These are phyloP conservation scores for Lasioglossum villosulum DNA, from an alignment of 2,888 invertebrate genomes.

Conservation along the genomic window DNA sequence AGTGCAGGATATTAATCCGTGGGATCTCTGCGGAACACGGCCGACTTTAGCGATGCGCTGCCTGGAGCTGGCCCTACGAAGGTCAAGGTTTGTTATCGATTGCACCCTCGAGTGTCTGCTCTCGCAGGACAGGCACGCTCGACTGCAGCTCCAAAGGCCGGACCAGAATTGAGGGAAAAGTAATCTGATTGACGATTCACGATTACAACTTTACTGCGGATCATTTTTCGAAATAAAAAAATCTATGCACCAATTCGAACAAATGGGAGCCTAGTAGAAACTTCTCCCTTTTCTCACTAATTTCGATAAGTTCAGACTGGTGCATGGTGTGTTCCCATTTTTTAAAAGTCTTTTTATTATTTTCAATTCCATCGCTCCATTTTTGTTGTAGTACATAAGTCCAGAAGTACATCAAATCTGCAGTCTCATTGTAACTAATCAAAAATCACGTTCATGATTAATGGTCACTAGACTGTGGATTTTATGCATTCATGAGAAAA, in stretches of 20 bases:
- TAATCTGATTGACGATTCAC: not conserved
- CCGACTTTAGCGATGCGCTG: conserved; percentile 57
- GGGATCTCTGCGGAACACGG: conserved; percentile 25
- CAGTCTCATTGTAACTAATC: no score
- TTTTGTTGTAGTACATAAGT: no score
- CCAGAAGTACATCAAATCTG: no score
- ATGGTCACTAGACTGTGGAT: no score
- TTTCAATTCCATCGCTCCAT: no score
- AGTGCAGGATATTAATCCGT: conserved; percentile 39
- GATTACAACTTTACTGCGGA: not conserved
- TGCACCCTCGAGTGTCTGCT: conserved; percentile 60
- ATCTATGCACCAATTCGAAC: not conserved
- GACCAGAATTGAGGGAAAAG: not conserved
- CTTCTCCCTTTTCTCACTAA: no score
- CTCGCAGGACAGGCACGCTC: conserved; percentile 46
- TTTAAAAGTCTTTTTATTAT: no score
- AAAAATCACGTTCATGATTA: no score
- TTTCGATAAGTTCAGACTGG: no score
- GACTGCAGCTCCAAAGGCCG: conserved; percentile 20
- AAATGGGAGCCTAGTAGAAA: no score
- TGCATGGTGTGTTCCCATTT: no score
- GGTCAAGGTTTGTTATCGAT: conserved; percentile 74
- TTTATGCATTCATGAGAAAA: no score
- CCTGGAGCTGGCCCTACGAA: conserved; percentile 64
- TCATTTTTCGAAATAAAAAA: not conserved